These are phyloP conservation scores for Mola mola DNA, from an alignment of 2,113 vertebrate species.

Conservation along the genomic window DNA sequence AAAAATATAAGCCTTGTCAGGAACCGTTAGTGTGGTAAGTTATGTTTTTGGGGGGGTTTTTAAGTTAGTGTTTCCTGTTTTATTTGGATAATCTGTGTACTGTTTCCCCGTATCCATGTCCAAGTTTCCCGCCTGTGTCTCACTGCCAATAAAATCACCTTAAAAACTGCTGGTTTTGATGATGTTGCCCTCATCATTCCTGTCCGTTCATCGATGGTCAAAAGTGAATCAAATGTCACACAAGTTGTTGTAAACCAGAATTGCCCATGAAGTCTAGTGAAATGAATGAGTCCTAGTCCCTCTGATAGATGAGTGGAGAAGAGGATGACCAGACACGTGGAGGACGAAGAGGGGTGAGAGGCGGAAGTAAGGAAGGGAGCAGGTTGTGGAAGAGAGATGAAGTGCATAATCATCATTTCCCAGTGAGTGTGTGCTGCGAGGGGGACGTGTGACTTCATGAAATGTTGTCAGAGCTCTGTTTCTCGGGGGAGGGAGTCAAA, in stretches of 20 bases:
- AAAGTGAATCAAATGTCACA: background rate
- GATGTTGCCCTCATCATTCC: no score
- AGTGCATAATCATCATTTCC: conserved; percentile 34
- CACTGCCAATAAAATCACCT: no score
- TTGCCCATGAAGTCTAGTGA: background rate
- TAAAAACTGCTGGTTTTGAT: no score
- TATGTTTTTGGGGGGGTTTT: no score
- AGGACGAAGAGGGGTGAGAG: background rate
- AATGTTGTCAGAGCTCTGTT: conserved; percentile 38
- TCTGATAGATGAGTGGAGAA: conserved; percentile 10
- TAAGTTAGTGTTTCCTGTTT: no score
- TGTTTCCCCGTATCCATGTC: background rate
- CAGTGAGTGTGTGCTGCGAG: conserved; percentile 37
- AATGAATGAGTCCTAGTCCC: background rate
- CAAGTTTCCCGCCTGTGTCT: no score
- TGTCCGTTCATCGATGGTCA: no score
- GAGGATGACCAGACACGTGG: background rate
- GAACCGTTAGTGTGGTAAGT: no score
- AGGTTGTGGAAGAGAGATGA: conserved; percentile 23
- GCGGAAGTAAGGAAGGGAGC: background rate
- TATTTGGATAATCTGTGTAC: background rate
- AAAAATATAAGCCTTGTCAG: no score
- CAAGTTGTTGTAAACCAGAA: background rate
- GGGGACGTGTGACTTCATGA: conserved; percentile 23
- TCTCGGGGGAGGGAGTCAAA: conserved; percentile 12